Conservation (phyloP, 1,140 invertebrate genomes). For the Ostrea edulis region DNA sequence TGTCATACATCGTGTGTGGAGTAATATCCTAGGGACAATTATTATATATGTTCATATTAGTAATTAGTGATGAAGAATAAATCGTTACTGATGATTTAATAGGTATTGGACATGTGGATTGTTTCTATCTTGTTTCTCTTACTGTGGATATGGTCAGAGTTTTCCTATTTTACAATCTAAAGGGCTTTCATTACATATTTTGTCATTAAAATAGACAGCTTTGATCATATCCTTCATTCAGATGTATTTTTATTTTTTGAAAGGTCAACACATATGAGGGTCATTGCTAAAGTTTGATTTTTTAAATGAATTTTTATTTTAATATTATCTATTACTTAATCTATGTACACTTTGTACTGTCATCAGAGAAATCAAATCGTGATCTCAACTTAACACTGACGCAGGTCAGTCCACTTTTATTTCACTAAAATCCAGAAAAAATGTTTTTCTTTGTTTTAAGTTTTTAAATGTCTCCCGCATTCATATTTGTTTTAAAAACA, state of each 20-base stretch:
- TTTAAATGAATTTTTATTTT: conserved; percentile 36
- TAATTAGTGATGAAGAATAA: too few relatives aligned
- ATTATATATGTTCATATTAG: background rate
- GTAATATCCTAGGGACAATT: conserved; percentile 4
- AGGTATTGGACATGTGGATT: background rate
- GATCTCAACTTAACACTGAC: background rate
- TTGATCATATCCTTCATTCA: conserved; percentile 43
- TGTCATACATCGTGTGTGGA: background rate
- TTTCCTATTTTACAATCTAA: conserved; percentile 35
- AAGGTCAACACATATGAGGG: background rate
- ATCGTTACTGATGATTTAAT: background rate
- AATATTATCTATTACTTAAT: background rate
- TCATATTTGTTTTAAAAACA: background rate
- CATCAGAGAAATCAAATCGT: background rate
- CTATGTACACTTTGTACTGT: background rate
- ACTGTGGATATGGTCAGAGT: conserved; percentile 40
- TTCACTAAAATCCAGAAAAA: conserved; percentile 30
- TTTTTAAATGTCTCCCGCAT: background rate
- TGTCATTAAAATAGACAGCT: conserved; percentile 42
- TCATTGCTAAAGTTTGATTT: conserved; percentile 8
- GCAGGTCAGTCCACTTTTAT: background rate
- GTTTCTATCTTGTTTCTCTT: background rate
- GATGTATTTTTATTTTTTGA: background rate
- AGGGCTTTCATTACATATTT: conserved; percentile 42
- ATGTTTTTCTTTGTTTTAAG: background rate